phyloP scores from a whole-genome alignment of 2,797 vertebrate genomes.

The Cyclopterus lumpus region DNA sequence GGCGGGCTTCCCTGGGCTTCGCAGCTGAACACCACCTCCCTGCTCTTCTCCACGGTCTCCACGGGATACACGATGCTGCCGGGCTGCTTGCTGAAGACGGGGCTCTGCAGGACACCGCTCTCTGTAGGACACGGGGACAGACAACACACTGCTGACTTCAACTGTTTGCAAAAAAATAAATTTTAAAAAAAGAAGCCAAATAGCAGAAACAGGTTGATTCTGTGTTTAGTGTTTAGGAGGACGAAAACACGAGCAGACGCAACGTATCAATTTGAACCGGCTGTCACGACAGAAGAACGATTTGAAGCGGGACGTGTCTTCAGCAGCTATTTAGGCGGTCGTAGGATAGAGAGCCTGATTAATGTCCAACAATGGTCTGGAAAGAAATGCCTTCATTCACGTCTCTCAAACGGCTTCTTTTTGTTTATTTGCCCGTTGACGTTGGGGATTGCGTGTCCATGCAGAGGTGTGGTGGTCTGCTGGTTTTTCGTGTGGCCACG shows the following conservation, averaged over 20 bases:
- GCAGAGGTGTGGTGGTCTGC: conserved; percentile 64
- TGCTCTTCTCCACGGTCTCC: conserved; percentile 91
- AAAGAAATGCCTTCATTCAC: conserved; percentile 60
- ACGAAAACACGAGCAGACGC: conserved; percentile 75
- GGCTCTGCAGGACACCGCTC: conserved; percentile 87
- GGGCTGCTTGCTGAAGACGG: conserved; percentile 92
- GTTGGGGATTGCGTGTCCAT: conserved; percentile 44
- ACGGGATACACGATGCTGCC: conserved; percentile 92
- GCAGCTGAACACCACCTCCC: conserved; percentile 93
- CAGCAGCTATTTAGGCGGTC: conserved; percentile 72
- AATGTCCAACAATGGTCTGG: conserved; percentile 62
- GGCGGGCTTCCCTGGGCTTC: conserved; percentile 92
- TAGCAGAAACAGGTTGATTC: conserved; percentile 58
- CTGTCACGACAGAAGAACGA: conserved; percentile 68
- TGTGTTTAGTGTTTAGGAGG: conserved; percentile 58
- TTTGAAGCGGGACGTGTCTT: conserved; percentile 64
- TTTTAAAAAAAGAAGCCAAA: conserved; percentile 48
- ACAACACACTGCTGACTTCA: conserved; percentile 50
- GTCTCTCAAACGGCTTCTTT: conserved; percentile 57
- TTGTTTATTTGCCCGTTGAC: conserved; percentile 37
- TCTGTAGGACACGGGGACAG: conserved; percentile 78
- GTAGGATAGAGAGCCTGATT: conserved; percentile 73
- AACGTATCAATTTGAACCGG: conserved; percentile 77
- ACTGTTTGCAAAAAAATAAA: conserved; percentile 55
- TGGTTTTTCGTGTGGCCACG: conserved; percentile 54